phyloP scores from a whole-genome alignment of 2,797 vertebrate species.

The Neosalanx taihuensis region DNA sequence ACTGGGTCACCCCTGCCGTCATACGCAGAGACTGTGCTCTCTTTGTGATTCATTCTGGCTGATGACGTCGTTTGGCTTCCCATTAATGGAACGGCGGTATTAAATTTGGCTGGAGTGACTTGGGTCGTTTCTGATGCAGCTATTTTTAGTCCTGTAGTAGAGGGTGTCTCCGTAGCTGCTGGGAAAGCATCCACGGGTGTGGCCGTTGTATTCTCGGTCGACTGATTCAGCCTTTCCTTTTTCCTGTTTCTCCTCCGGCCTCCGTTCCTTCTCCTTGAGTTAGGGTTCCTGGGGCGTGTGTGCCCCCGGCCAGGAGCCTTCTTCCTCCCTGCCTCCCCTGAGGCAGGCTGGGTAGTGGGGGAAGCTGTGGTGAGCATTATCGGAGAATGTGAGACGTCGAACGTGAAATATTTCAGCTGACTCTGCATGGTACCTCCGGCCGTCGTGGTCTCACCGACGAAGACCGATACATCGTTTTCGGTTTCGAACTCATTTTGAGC shows the following conservation, averaged over 20 bases:
- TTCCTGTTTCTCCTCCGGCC: slow-evolving; percentile 72
- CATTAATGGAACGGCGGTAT: slow-evolving; percentile 56
- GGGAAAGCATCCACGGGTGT: slow-evolving; percentile 26
- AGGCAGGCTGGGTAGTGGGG: slow-evolving; percentile 18
- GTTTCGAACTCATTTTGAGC: slow-evolving; percentile 24
- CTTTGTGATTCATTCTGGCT: slow-evolving; percentile 57
- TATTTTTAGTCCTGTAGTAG: slow-evolving; percentile 50
- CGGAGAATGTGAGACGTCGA: slow-evolving; percentile 32
- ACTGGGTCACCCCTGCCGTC: slow-evolving; percentile 22
- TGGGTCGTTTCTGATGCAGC: slow-evolving; percentile 32
- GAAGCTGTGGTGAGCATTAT: slow-evolving; percentile 21
- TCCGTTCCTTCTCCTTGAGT: slow-evolving; percentile 65
- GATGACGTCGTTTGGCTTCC: slow-evolving; percentile 58
- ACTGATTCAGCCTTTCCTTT: slow-evolving; percentile 66
- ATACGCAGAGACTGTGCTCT: slow-evolving; percentile 46
- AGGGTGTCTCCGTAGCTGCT: slow-evolving; percentile 33
- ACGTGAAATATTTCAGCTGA: slow-evolving; percentile 26
- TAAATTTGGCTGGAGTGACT: slow-evolving; percentile 38
- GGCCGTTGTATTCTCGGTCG: slow-evolving; percentile 21
- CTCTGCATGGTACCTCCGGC: slow-evolving; percentile 9
- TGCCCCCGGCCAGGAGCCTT: neutral
- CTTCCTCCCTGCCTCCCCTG: neutral
- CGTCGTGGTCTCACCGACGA: slow-evolving; percentile 32
- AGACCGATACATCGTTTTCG: slow-evolving; percentile 37
- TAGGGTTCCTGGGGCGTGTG: neutral